A percentile compares a stretch with the other conserved stretches of the same genome.
These are phyloP conservation scores for Periphyllus acericola DNA, from an alignment of 2,888 invertebrate species.

Conservation along the genomic window DNA sequence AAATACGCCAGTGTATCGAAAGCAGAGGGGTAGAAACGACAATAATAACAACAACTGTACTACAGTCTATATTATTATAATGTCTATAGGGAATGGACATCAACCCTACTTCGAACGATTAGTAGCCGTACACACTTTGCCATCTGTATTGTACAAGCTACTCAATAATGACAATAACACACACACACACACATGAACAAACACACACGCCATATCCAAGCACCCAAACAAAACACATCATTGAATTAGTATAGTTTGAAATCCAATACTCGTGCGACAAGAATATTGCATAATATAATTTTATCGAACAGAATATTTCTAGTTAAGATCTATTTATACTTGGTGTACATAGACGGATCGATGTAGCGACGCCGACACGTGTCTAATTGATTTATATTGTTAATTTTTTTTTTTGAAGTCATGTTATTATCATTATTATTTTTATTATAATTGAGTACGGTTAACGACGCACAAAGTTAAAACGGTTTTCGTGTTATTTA, in stretches of 20 bases:
- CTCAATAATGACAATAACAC: background rate
- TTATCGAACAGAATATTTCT: background rate
- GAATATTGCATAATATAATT: background rate
- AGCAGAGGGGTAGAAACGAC: background rate
- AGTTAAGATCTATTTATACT: background rate
- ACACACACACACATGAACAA: background rate
- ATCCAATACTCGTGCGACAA: constrained; percentile 43
- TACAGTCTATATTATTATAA: background rate
- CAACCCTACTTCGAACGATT: background rate
- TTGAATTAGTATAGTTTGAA: background rate
- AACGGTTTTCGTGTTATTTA: no score
- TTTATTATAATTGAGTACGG: background rate
- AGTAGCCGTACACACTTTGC: background rate
- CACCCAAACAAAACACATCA: background rate
- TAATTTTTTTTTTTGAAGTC: background rate
- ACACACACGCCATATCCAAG: background rate
- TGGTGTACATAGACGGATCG: no score
- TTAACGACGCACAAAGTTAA: background rate
- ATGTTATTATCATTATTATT: background rate
- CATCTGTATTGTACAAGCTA: background rate
- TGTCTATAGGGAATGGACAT: background rate
- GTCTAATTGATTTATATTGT: background rate
- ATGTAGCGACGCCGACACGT: background rate
- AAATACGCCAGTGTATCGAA: background rate
- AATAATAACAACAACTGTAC: background rate